phyloP scores from a whole-genome alignment of 2,797 vertebrate species.

The Rhinogobio ventralis region DNA sequence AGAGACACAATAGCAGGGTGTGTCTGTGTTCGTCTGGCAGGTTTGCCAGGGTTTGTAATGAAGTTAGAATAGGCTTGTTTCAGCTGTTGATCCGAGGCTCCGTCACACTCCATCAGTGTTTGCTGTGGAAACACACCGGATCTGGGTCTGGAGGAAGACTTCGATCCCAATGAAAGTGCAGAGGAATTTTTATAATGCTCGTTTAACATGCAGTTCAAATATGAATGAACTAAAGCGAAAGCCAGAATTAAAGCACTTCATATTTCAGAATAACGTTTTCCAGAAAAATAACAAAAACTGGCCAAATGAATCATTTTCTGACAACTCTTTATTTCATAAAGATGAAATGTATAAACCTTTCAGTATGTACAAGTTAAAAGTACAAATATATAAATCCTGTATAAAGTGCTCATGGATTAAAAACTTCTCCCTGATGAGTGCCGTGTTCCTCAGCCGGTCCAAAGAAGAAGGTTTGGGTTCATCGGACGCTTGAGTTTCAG shows the following conservation, averaged over 20 bases:
- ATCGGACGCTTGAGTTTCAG: too few species aligned
- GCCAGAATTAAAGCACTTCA: background rate
- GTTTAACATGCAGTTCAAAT: too few species aligned
- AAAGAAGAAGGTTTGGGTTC: background rate
- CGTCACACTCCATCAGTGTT: too few species aligned
- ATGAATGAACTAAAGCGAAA: too few species aligned
- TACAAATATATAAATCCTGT: slow-evolving; percentile 60
- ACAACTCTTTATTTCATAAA: slow-evolving; percentile 70
- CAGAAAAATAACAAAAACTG: background rate
- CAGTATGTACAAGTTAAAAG: slow-evolving; percentile 58
- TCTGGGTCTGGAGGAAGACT: too few species aligned
- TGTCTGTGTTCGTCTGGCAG: slow-evolving; percentile 53
- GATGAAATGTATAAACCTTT: slow-evolving; percentile 54
- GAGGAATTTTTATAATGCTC: too few species aligned
- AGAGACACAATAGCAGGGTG: slow-evolving; percentile 53
- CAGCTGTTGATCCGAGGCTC: too few species aligned
- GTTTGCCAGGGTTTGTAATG: slow-evolving; percentile 34
- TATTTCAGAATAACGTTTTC: background rate
- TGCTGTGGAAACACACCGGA: too few species aligned
- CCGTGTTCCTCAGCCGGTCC: background rate
- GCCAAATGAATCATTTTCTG: background rate
- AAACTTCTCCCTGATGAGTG: slow-evolving; percentile 62
- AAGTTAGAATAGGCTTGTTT: too few species aligned
- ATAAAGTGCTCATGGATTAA: slow-evolving; percentile 46
- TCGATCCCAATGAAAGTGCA: too few species aligned